A percentile compares a stretch with the other conserved stretches of the same genome.
phyloP scores from a whole-genome alignment of 2,888 invertebrate genomes.

The Choristoneura rosaceana region DNA sequence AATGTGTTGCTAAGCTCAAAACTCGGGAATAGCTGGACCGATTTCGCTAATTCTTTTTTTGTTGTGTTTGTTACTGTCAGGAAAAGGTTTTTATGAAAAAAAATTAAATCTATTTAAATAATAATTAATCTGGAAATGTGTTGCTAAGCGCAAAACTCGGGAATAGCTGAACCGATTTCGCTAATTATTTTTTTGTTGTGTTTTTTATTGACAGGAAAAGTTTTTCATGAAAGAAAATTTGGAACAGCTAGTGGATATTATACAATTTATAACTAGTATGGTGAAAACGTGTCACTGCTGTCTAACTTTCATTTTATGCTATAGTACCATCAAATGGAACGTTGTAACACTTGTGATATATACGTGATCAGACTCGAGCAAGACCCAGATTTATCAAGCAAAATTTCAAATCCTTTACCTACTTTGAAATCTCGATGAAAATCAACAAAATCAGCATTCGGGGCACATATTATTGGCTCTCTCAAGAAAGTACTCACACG shows the following conservation, averaged over 20 bases:
- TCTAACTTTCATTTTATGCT: neutral
- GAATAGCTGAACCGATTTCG: too few relatives aligned
- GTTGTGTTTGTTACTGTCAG: too few relatives aligned
- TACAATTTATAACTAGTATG: neutral
- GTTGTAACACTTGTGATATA: neutral
- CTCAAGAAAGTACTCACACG: slow-evolving; percentile 27
- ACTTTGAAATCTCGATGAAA: slow-evolving; percentile 23
- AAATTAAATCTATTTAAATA: too few relatives aligned
- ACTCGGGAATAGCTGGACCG: too few relatives aligned
- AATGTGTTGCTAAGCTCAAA: too few relatives aligned
- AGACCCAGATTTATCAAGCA: slow-evolving; percentile 15
- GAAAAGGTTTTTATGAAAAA: too few relatives aligned
- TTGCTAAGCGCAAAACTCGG: too few relatives aligned
- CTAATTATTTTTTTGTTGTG: too few relatives aligned
- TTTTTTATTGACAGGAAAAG: too few relatives aligned
- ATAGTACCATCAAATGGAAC: neutral
- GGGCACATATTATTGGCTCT: slow-evolving; percentile 19
- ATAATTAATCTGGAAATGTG: too few relatives aligned
- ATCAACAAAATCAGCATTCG: slow-evolving; percentile 35
- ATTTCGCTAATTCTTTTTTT: too few relatives aligned
- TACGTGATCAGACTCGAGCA: neutral
- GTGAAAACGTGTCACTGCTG: neutral
- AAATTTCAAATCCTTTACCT: slow-evolving; percentile 19
- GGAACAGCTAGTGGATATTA: neutral
- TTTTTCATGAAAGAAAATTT: too few relatives aligned